Percentiles rank a stretch among this genome's conserved stretches.
phyloP scores from a whole-genome alignment of 2,888 invertebrate species.

The Macrophya alboannulata region DNA sequence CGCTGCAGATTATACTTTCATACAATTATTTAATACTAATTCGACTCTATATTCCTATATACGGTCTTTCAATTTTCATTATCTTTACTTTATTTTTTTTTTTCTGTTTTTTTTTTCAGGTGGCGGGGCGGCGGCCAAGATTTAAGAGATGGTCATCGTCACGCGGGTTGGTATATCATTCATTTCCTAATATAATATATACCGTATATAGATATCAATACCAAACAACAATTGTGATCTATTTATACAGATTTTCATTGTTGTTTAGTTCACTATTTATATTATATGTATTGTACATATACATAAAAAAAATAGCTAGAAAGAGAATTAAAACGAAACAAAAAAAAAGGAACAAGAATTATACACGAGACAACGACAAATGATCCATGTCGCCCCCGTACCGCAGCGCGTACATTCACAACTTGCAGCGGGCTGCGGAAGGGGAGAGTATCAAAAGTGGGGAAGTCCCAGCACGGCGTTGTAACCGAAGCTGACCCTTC shows the following conservation, averaged over 20 bases:
- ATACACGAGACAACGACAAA: background rate
- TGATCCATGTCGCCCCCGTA: background rate
- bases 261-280: background rate
- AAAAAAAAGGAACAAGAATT: background rate
- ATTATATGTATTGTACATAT: too few relatives aligned
- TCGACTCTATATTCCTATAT: background rate
- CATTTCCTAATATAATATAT: background rate
- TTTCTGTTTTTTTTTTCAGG: conserved; percentile 71
- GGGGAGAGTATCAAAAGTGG: background rate
- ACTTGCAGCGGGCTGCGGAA: background rate
- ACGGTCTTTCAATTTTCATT: background rate
- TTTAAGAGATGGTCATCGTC: conserved; percentile 88
- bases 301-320: too few relatives aligned
- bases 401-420: background rate
- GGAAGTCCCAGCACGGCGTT: background rate
- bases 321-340: background rate
- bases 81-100: background rate
- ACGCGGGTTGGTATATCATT: conserved; percentile 85
- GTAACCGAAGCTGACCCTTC: background rate
- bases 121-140: conserved; percentile 77
- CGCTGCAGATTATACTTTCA: too few relatives aligned
- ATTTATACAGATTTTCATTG: background rate
- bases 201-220: too few relatives aligned
- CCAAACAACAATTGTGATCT: too few relatives aligned
- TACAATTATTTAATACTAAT: too few relatives aligned